A percentile compares a stretch with the other conserved stretches of the same genome.
These are phyloP conservation scores for Philhelius pedissequus DNA, from an alignment of 2,888 invertebrate genomes.

Conservation along the genomic window DNA sequence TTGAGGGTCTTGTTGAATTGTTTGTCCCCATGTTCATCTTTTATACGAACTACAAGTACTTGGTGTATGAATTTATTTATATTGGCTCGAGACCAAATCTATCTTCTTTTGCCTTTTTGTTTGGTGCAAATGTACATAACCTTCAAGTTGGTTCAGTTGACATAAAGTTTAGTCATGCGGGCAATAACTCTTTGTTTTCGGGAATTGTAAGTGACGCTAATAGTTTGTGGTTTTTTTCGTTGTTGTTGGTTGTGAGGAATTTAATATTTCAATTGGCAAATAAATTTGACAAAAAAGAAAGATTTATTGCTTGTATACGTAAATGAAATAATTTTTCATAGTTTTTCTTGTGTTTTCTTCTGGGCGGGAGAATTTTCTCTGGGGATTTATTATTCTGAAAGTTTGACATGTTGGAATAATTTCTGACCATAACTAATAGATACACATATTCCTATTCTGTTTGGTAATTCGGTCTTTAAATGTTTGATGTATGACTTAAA, in stretches of 20 bases:
- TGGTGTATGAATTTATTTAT: constrained; percentile 11
- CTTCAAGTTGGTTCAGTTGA: constrained; percentile 31
- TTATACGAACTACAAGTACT: not conserved
- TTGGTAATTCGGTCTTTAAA: not conserved
- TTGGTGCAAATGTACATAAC: constrained; percentile 8
- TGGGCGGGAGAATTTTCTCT: not conserved
- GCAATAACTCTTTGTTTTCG: constrained; percentile 41
- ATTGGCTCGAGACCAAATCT: constrained; percentile 32
- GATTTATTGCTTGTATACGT: constrained; percentile 17
- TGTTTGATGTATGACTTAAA: not conserved
- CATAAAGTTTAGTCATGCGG: constrained; percentile 34
- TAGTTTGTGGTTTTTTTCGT: not conserved
- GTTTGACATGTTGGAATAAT: not conserved
- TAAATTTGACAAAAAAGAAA: not conserved
- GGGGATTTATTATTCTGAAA: not conserved
- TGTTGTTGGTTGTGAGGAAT: not conserved
- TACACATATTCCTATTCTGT: not conserved
- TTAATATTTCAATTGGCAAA: constrained; percentile 13
- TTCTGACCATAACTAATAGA: not conserved
- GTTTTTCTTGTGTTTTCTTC: not conserved
- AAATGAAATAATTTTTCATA: constrained; percentile 12
- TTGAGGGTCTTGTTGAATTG: not conserved
- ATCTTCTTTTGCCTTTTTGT: not conserved
- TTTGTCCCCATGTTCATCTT: not conserved
- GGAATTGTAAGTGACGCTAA: constrained; percentile 12